Evolutionary conservation across 2,113 vertebrate genomes (phyloP), one percentile per base, ranked within the genome.

Genomic region (Xenopus borealis): DNA sequence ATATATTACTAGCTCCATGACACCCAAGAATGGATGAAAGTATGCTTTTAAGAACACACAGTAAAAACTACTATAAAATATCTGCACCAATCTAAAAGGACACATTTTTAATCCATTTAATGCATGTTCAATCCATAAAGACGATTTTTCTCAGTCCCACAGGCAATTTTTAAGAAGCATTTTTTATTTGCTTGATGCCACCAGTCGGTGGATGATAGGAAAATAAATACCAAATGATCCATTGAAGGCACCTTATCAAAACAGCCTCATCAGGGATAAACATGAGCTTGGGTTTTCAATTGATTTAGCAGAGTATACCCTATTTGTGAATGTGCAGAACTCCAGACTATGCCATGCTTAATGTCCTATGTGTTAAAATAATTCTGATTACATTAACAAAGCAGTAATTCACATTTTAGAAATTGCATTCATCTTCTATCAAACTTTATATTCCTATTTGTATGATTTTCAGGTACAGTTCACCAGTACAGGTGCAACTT

Each of bases 191-290:
- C 72, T 65, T 75, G 70, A 72, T 81, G 70, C 79, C 81, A 79
- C 78, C 40, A 53, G 80, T 72, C 66, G 79, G 23, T 75, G 33
- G 79, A 74, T 78, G 71, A 77, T 78, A 6, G 18, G 80, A 81
- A 83, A 83, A 84, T 81, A 84, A 83, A 85, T 80, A 81, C 67
- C 79, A 70, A 80, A 80, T 80, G 81, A 84, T 76, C 64, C 71
- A 65, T 81, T 78, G 50, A 17, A 16, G 68, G 63, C 64, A 62
- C 57, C 44, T 59, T 18, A 45, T 45, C 27, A 18, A 70, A 16
- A 11, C 66, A 27, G 19, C 47, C 27, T 18, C 67, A 58, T 69
- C 30, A 58, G 52, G n/a, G 4, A 47, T 59, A 16, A 45, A 9
- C 44, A 71, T 40, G 58, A 62, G 27, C 47, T 4, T 16, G 3